phyloP scores from a whole-genome alignment of 1,140 invertebrate genomes.

The Ylistrum balloti region DNA sequence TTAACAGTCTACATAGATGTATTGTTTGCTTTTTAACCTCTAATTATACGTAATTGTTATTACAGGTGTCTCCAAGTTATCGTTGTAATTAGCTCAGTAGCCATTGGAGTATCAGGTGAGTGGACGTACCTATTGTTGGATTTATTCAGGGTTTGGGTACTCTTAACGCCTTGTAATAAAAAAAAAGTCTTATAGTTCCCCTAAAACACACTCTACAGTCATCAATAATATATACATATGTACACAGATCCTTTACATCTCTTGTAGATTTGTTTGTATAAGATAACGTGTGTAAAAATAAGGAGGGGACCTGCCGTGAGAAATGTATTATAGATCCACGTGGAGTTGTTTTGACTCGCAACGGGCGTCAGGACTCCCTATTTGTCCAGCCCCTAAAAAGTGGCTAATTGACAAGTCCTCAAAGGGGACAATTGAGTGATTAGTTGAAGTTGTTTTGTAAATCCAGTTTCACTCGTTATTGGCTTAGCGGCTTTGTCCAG shows the following conservation, averaged over 20 bases:
- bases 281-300: neutral
- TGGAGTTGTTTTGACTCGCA: slow-evolving; percentile 31
- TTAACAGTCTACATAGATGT: neutral
- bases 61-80: slow-evolving; percentile 5
- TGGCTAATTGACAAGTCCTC: slow-evolving; percentile 15
- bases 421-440: neutral
- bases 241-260: neutral
- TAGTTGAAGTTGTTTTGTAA: neutral
- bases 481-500: neutral
- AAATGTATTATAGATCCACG: neutral
- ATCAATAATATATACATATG: neutral
- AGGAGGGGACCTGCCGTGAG: neutral
- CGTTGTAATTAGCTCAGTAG: neutral
- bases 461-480: neutral
- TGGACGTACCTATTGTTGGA: neutral
- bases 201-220: neutral
- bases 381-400: neutral
- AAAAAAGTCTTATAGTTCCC: neutral
- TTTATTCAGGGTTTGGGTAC: no score
- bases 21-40: neutral
- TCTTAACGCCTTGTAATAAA: neutral
- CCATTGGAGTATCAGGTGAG: neutral
- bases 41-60: neutral
- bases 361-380: neutral
- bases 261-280: neutral